Percentiles rank a stretch among this genome's conserved stretches.
Conservation (phyloP, 2,113 vertebrate genomes). For the Nycticryphes semicollaris region DNA sequence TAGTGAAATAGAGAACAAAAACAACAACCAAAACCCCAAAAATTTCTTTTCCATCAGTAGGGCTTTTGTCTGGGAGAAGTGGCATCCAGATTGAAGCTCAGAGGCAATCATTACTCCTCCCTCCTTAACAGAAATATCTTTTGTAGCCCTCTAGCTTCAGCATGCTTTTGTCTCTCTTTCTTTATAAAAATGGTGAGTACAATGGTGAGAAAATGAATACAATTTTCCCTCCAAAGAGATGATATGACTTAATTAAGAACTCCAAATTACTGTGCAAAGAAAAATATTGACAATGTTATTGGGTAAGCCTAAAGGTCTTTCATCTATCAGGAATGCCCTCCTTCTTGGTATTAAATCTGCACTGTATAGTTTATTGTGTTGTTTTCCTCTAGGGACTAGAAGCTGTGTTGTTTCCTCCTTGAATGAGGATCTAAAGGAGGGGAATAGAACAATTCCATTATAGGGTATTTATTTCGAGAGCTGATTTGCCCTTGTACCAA, state of each 20-base stretch:
- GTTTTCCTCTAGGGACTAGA: slow-evolving; percentile 9
- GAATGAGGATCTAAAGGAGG: not conserved
- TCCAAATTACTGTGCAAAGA: not conserved
- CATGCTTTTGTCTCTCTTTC: not conserved
- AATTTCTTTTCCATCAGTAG: not conserved
- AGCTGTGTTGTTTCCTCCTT: not conserved
- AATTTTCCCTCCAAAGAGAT: not conserved
- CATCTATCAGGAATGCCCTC: not conserved
- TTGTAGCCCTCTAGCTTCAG: not conserved
- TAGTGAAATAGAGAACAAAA: not conserved
- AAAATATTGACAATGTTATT: not conserved
- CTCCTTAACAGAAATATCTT: not conserved
- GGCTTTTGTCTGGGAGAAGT: not conserved
- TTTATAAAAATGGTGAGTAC: not conserved
- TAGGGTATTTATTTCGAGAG: slow-evolving; percentile 19
- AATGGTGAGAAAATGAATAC: not conserved
- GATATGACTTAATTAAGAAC: slow-evolving; percentile 19
- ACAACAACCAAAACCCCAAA: not conserved
- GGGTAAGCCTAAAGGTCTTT: not conserved
- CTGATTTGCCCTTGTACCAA: not conserved
- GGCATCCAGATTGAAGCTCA: not conserved
- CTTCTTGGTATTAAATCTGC: slow-evolving; percentile 13
- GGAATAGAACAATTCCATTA: slow-evolving; percentile 20
- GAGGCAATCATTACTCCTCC: not conserved
- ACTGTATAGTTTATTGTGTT: not conserved